phyloP scores from a whole-genome alignment of 2,888 invertebrate species.

The Agrochola litura region DNA sequence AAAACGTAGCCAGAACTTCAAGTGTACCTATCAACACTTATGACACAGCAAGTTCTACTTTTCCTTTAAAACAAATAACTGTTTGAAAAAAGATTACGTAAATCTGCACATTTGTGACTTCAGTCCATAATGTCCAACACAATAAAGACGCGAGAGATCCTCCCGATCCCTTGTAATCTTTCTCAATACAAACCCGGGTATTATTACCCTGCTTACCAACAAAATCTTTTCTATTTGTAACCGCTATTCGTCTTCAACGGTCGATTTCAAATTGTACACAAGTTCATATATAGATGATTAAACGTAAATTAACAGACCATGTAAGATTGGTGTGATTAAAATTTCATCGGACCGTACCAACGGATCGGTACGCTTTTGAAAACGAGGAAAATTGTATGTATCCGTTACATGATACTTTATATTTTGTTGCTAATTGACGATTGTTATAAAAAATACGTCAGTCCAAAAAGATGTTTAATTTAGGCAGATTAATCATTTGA shows the following conservation, averaged over 20 bases:
- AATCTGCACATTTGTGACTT: not conserved
- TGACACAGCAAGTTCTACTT: no score
- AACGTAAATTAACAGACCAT: slow-evolving; percentile 68
- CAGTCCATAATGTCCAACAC: not conserved
- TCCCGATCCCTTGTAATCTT: not conserved
- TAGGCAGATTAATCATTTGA: not conserved
- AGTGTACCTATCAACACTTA: no score
- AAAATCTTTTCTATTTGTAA: slow-evolving; percentile 1
- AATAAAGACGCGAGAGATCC: not conserved
- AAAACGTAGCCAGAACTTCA: no score
- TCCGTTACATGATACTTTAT: slow-evolving; percentile 44
- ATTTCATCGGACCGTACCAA: slow-evolving; percentile 56
- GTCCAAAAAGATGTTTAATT: not conserved
- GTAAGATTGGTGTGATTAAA: slow-evolving; percentile 64
- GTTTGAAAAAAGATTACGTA: not conserved
- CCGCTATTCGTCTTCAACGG: slow-evolving; percentile 9
- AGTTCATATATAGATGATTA: slow-evolving; percentile 55
- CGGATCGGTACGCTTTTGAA: slow-evolving; percentile 50
- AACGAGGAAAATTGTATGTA: slow-evolving; percentile 30
- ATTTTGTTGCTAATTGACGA: slow-evolving; percentile 2
- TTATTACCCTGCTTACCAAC: not conserved
- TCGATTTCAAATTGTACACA: slow-evolving; percentile 34
- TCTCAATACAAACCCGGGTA: not conserved
- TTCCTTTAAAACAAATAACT: no score
- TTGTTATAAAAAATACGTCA: not conserved